A percentile compares a stretch with the other conserved stretches of the same genome.
phyloP scores from a whole-genome alignment of 2,113 vertebrate genomes.

The Hippocampus zosterae region DNA sequence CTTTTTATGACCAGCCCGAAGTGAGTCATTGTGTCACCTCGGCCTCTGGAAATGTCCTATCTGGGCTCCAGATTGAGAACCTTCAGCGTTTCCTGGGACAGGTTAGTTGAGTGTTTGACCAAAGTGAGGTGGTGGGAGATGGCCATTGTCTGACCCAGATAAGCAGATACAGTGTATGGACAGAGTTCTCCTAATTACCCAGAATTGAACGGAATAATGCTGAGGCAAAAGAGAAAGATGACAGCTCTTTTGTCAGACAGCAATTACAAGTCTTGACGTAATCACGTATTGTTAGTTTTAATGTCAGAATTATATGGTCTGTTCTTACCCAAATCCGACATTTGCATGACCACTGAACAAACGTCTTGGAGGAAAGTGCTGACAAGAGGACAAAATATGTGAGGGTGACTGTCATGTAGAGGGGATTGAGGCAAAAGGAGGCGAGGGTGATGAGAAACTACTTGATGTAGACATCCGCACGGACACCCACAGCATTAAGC shows the following conservation, averaged over 20 bases:
- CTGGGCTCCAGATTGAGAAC: no score
- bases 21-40: no score
- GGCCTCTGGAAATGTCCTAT: no score
- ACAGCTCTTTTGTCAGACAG: not conserved
- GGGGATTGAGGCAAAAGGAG: not conserved
- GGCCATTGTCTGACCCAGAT: not conserved
- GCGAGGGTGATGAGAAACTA: constrained; percentile 3
- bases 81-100: no score
- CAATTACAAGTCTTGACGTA: not conserved
- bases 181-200: not conserved
- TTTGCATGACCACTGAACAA: constrained; percentile 2
- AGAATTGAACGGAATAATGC: not conserved
- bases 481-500: not conserved
- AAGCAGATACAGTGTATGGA: no score
- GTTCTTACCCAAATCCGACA: not conserved
- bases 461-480: not conserved
- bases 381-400: constrained; percentile 18
- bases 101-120: no score
- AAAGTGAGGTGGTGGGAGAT: no score
- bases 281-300: not conserved
- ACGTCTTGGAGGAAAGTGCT: constrained; percentile 8
- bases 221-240: not conserved
- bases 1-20: no score
- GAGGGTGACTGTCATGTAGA: not conserved
- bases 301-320: not conserved